A percentile compares a stretch with the other conserved stretches of the same genome.
These are phyloP conservation scores for Micronisus gabar DNA, from an alignment of 2,113 vertebrate species.

Conservation along the genomic window DNA sequence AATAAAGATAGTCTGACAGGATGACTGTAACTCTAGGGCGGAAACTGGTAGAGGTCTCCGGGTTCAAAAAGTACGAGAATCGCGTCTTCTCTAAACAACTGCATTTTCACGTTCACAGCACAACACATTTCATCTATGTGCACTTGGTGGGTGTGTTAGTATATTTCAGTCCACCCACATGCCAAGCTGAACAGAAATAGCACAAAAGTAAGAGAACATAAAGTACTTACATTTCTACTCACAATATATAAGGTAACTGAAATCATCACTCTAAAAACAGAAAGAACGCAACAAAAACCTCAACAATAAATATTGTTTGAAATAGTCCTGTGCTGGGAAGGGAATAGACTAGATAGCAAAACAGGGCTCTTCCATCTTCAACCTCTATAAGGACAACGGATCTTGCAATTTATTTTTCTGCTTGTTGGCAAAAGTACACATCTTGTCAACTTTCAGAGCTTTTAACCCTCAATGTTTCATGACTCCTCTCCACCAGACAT, in stretches of 20 bases:
- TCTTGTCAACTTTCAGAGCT: neutral
- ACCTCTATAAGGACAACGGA: neutral
- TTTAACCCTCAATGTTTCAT: neutral
- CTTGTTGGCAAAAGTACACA: neutral
- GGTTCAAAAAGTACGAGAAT: slow-evolving; percentile 27
- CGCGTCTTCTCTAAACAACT: slow-evolving; percentile 52
- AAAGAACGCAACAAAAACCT: neutral
- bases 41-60: neutral
- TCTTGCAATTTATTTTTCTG: neutral
- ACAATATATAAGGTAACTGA: slow-evolving; percentile 42
- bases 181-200: slow-evolving; percentile 62
- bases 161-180: slow-evolving; percentile 61
- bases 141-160: slow-evolving; percentile 60
- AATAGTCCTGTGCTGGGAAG: neutral
- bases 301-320: neutral
- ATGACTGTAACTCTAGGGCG: neutral
- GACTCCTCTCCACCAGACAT: neutral
- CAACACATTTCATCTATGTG: slow-evolving; percentile 57
- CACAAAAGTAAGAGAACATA: slow-evolving; percentile 61
- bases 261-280: slow-evolving; percentile 36
- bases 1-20: neutral
- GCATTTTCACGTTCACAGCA: slow-evolving; percentile 44
- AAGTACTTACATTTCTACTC: slow-evolving; percentile 56
- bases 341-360: neutral
- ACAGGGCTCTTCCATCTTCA: neutral